These are phyloP conservation scores for Characodon lateralis DNA, from an alignment of 2,797 vertebrate genomes.

Conservation along the genomic window DNA sequence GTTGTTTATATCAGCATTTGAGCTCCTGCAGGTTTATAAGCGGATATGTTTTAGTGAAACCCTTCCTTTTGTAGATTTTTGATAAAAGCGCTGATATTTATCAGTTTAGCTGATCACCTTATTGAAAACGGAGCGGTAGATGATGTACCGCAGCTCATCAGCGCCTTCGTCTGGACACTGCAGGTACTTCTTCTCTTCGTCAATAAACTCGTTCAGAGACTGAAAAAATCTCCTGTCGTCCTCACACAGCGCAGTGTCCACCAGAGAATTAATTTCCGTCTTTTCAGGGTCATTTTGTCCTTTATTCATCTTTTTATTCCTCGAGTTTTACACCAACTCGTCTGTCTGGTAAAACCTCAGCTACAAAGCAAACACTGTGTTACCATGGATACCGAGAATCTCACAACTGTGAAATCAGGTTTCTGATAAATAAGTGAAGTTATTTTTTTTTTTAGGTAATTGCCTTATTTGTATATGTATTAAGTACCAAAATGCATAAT, in stretches of 20 bases:
- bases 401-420: background rate
- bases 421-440: background rate
- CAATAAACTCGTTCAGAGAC: conserved; percentile 65
- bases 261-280: conserved; percentile 21
- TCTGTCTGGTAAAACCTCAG: background rate
- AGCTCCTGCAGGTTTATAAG: no score
- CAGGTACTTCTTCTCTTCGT: conserved; percentile 67
- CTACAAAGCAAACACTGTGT: background rate
- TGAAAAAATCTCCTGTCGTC: conserved; percentile 71
- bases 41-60: no score
- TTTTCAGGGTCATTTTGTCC: background rate
- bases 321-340: accelerated
- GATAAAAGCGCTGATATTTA: background rate
- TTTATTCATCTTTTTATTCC: conserved; percentile 26
- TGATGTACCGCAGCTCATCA: conserved; percentile 67
- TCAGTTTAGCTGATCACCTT: conserved; percentile 57
- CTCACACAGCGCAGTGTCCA: conserved; percentile 27
- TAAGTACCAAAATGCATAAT: background rate
- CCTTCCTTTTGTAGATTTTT: no score
- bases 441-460: background rate
- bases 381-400: conserved; percentile 41
- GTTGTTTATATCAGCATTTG: no score
- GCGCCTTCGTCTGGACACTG: conserved; percentile 59
- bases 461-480: background rate
- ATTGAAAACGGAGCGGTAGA: conserved; percentile 74